Evolutionary conservation across 2,797 vertebrate species (phyloP).

Genomic region (Rhadinocentrus ornatus): DNA sequence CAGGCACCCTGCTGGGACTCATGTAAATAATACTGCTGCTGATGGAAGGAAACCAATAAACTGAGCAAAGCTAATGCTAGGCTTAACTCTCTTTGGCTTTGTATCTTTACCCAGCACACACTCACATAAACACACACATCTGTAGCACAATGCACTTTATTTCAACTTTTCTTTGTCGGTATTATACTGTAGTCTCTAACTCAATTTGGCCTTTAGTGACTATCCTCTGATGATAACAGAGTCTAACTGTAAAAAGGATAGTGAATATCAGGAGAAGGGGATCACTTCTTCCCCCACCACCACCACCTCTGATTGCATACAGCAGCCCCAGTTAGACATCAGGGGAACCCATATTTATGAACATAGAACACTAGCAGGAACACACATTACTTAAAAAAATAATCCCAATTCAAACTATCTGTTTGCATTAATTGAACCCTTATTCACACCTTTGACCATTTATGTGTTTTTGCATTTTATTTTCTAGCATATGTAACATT

Average conservation of each 20-base stretch:
- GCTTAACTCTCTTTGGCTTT: constrained; percentile 45
- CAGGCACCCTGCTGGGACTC: constrained; percentile 55
- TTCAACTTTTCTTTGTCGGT: constrained; percentile 13
- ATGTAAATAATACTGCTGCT: constrained; percentile 76
- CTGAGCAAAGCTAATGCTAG: constrained; percentile 64
- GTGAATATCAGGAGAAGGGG: constrained; percentile 60
- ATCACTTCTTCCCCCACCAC: constrained; percentile 46
- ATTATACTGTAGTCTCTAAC: background rate
- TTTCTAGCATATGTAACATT: too few relatives aligned
- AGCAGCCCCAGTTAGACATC: constrained; percentile 55
- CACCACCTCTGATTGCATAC: constrained; percentile 64
- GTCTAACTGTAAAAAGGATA: constrained; percentile 41
- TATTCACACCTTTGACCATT: too few relatives aligned
- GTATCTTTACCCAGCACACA: constrained; percentile 6
- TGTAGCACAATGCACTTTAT: background rate
- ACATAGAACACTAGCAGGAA: constrained; percentile 34
- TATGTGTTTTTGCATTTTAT: too few relatives aligned
- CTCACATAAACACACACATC: background rate
- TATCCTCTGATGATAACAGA: constrained; percentile 18
- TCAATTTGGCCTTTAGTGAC: constrained; percentile 12
- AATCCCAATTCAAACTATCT: background rate
- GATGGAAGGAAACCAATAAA: constrained; percentile 60
- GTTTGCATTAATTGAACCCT: background rate
- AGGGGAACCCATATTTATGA: constrained; percentile 54
- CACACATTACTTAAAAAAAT: background rate